phyloP scores from a whole-genome alignment of 2,797 vertebrate genomes.

The Epinephelus coioides region DNA sequence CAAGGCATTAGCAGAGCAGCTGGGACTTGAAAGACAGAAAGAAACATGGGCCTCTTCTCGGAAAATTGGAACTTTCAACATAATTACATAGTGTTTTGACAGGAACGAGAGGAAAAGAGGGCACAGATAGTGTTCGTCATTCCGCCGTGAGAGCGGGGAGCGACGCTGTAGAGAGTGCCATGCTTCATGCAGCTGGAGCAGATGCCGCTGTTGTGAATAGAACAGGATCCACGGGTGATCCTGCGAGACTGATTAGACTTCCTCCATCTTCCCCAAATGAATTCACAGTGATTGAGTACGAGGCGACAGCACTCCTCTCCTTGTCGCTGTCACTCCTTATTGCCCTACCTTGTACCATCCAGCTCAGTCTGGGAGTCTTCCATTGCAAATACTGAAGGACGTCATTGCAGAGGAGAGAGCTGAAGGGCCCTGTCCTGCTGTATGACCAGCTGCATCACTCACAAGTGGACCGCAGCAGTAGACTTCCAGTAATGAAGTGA shows the following conservation, averaged over 20 bases:
- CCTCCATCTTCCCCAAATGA: conserved; percentile 75
- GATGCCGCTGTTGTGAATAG: conserved; percentile 79
- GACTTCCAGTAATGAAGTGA: no score
- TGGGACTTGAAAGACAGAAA: conserved; percentile 82
- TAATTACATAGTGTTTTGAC: conserved; percentile 84
- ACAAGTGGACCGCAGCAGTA: background rate
- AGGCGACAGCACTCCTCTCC: conserved; percentile 55
- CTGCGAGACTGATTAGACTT: conserved; percentile 77
- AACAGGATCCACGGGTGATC: conserved; percentile 78
- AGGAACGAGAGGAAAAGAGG: conserved; percentile 73
- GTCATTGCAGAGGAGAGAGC: conserved; percentile 25
- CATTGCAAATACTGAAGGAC: conserved; percentile 33
- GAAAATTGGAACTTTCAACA: conserved; percentile 72
- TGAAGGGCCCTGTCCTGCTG: conserved; percentile 31
- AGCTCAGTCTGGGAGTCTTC: conserved; percentile 46
- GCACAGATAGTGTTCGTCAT: conserved; percentile 54
- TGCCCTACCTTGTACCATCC: conserved; percentile 38
- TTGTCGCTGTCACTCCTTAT: conserved; percentile 48
- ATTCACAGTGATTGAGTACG: conserved; percentile 79
- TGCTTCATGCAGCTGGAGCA: conserved; percentile 76
- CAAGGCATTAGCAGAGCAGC: conserved; percentile 80
- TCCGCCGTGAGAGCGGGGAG: conserved; percentile 60
- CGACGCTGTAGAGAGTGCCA: conserved; percentile 45
- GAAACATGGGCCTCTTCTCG: conserved; percentile 77
- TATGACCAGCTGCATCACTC: conserved; percentile 44